Percentiles rank a stretch among this genome's conserved stretches.
phyloP scores from a whole-genome alignment of 2,797 vertebrate genomes.

The Streptopelia turtur region DNA sequence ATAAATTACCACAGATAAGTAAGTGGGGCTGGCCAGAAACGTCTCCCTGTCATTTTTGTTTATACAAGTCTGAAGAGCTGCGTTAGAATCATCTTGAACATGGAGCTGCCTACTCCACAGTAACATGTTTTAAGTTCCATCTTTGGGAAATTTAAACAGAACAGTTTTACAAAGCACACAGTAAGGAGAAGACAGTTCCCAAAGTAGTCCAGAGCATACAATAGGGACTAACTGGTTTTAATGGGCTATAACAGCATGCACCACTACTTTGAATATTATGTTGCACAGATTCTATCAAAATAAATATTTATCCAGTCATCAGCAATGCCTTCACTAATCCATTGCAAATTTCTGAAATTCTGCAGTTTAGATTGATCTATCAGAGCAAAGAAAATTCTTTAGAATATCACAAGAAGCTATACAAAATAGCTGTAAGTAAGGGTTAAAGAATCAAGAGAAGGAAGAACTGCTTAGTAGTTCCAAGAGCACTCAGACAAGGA shows the following conservation, averaged over 20 bases:
- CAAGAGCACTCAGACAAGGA: neutral
- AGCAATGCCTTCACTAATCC: neutral
- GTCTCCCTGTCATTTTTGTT: neutral
- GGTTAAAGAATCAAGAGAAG: neutral
- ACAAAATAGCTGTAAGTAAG: neutral
- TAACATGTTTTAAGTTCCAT: neutral
- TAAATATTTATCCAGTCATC: neutral
- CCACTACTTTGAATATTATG: neutral
- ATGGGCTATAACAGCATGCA: neutral
- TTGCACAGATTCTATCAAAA: neutral
- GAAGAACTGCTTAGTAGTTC: neutral
- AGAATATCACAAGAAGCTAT: neutral
- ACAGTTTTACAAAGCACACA: neutral
- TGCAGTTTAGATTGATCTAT: neutral
- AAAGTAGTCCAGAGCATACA: neutral
- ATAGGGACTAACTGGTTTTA: neutral
- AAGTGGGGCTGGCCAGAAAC: neutral
- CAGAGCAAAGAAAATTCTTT: neutral
- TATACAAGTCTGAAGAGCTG: neutral
- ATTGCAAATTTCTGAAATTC: neutral
- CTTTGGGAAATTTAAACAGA: neutral
- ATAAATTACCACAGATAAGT: conserved; percentile 4
- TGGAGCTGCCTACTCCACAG: neutral
- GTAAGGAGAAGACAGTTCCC: neutral
- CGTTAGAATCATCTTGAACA: neutral